These are phyloP conservation scores for Ridgeia piscesae DNA, from an alignment of 1,140 invertebrate genomes.

Conservation along the genomic window DNA sequence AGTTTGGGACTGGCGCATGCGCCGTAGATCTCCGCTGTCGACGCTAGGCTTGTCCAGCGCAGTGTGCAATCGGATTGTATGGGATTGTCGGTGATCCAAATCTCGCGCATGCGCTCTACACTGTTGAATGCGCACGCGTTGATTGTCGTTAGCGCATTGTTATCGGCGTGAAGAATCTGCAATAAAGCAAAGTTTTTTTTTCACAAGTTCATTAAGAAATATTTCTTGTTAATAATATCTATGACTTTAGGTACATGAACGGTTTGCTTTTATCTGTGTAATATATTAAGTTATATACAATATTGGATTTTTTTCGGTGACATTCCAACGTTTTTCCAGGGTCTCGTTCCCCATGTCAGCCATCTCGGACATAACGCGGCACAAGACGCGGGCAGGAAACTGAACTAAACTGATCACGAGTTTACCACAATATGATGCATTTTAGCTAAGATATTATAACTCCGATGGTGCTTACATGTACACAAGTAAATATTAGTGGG, in stretches of 20 bases:
- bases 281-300: too few relatives aligned
- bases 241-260: background rate
- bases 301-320: too few relatives aligned
- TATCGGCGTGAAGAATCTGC: conserved; percentile 18
- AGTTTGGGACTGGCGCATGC: conserved; percentile 4
- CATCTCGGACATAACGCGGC: too few relatives aligned
- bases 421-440: too few relatives aligned
- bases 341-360: too few relatives aligned
- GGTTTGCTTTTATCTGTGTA: background rate
- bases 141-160: conserved; percentile 14
- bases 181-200: background rate
- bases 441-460: too few relatives aligned
- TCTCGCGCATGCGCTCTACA: background rate
- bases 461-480: too few relatives aligned
- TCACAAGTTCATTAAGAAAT: background rate
- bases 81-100: conserved; percentile 22
- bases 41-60: conserved; percentile 16
- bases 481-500: too few relatives aligned
- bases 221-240: background rate
- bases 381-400: too few relatives aligned
- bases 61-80: conserved; percentile 26
- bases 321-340: too few relatives aligned
- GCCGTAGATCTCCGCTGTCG: conserved; percentile 2
- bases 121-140: conserved; percentile 27
- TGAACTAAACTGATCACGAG: too few relatives aligned